phyloP scores from a whole-genome alignment of 1,140 invertebrate species.

The Zeugodacus cucurbitae region DNA sequence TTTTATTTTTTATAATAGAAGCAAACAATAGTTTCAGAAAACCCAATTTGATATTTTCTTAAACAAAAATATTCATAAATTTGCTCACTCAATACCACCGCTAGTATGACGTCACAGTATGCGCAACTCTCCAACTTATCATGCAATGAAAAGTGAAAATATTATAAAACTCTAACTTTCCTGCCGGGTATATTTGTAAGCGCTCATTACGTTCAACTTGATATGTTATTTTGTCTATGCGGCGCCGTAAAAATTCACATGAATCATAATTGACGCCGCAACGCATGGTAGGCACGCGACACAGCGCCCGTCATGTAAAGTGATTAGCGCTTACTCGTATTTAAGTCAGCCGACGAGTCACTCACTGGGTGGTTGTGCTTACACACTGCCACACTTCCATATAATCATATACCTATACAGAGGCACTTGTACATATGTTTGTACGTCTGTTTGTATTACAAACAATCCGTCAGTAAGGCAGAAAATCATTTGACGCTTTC shows the following conservation, averaged over 20 bases:
- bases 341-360: background rate
- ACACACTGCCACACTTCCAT: background rate
- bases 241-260: background rate
- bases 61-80: background rate
- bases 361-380: background rate
- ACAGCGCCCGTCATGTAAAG: background rate
- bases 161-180: too few species aligned
- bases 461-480: background rate
- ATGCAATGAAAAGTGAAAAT: too few species aligned
- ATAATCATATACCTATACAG: background rate
- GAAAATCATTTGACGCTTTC: slow-evolving; percentile 24
- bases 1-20: background rate
- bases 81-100: too few species aligned
- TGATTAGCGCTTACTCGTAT: background rate
- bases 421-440: background rate
- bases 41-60: too few species aligned
- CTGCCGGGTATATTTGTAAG: background rate
- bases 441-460: background rate
- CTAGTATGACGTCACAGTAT: too few species aligned
- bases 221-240: background rate
- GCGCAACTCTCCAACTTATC: too few species aligned
- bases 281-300: slow-evolving; percentile 1
- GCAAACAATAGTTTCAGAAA: too few species aligned
- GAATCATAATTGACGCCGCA: slow-evolving; percentile 15
- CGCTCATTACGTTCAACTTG: background rate